Conservation (phyloP, 2,113 vertebrate genomes). For the Lanius ludovicianus region DNA sequence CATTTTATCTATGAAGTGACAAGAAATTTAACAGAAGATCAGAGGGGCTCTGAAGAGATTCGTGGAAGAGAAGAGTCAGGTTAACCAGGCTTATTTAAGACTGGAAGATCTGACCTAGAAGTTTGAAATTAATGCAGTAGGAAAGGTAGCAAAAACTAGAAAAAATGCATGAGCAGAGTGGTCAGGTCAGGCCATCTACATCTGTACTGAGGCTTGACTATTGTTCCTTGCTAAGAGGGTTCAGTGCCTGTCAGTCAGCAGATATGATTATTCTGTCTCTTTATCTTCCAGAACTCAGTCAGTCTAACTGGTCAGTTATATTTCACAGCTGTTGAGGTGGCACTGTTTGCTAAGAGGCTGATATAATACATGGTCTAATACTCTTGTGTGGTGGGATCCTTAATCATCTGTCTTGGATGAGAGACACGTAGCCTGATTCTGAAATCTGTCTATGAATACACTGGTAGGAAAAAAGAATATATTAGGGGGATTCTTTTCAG, state of each 20-base stretch:
- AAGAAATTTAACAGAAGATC: neutral
- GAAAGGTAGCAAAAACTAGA: neutral
- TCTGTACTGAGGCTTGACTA: neutral
- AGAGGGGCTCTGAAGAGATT: neutral
- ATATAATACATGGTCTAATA: neutral
- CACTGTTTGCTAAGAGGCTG: neutral
- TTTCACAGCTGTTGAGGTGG: neutral
- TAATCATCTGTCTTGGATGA: neutral
- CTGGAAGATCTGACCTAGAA: neutral
- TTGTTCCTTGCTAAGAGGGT: neutral
- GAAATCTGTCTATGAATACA: neutral
- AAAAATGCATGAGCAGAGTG: neutral
- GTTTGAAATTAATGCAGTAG: neutral
- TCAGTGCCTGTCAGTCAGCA: neutral
- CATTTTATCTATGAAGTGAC: neutral
- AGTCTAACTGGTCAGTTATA: neutral
- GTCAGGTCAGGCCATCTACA: neutral
- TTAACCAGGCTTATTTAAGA: neutral
- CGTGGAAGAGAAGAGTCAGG: neutral
- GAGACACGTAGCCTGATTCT: fast-evolving
- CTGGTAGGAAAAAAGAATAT: neutral
- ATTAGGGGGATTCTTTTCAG: neutral
- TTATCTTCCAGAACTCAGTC: neutral
- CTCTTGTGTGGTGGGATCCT: neutral
- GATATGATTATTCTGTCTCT: neutral